Percentiles rank a stretch among this genome's conserved stretches.
Evolutionary conservation across 1,140 invertebrate genomes (phyloP).

Genomic region (Eciton burchellii): DNA sequence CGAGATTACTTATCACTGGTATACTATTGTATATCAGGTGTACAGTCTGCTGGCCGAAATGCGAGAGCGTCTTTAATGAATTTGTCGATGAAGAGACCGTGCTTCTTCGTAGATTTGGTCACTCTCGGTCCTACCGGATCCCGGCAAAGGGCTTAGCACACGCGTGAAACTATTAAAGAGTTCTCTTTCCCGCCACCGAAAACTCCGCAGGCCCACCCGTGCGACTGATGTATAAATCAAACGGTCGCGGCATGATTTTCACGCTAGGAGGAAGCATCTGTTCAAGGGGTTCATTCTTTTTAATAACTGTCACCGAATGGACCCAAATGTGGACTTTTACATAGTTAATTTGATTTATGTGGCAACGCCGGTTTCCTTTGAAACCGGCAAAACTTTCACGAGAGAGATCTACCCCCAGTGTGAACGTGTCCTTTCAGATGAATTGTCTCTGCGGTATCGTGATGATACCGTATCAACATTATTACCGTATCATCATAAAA

Average conservation of each 20-base stretch:
- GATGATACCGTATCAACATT: too few relatives aligned
- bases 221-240: constrained; percentile 71
- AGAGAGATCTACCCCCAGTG: constrained; percentile 10
- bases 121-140: constrained; percentile 42
- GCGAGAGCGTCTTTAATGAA: constrained; percentile 57
- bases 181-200: constrained; percentile 69
- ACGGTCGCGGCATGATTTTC: constrained; percentile 60
- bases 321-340: constrained; percentile 59
- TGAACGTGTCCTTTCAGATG: constrained; percentile 13
- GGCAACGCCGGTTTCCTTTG: constrained; percentile 33
- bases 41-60: constrained; percentile 1
- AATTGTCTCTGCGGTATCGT: neutral
- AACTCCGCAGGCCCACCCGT: constrained; percentile 68
- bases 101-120: constrained; percentile 24
- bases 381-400: constrained; percentile 41
- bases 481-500: constrained; percentile 19
- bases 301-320: constrained; percentile 69
- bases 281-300: constrained; percentile 69
- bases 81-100: constrained; percentile 27
- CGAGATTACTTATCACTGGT: neutral
- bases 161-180: constrained; percentile 71
- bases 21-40: constrained; percentile 13
- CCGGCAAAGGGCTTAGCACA: constrained; percentile 33
- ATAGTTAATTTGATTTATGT: constrained; percentile 73
- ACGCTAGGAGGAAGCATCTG: constrained; percentile 66